Conservation (phyloP, 1,140 invertebrate genomes). For the Aphis craccivora region DNA sequence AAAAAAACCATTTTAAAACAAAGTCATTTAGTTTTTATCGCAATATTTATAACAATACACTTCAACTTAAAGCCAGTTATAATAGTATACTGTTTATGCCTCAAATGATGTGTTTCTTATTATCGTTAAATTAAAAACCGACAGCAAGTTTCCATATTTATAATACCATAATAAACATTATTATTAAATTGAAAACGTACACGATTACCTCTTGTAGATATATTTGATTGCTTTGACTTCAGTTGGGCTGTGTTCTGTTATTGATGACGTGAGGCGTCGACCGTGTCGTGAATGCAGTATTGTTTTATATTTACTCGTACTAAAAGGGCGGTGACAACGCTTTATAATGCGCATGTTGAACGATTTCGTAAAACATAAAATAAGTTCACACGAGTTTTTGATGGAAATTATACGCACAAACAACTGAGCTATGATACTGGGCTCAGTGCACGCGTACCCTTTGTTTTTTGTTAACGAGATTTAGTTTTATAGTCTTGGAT, state of each 20-base stretch:
- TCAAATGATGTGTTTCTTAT: not conserved
- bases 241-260: not conserved
- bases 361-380: not conserved
- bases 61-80: not conserved
- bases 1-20: not conserved
- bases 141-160: too few species aligned
- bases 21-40: not conserved
- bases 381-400: not conserved
- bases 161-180: too few species aligned
- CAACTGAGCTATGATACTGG: not conserved
- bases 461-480: too few species aligned
- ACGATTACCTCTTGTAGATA: not conserved
- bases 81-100: not conserved
- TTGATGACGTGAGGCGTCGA: not conserved
- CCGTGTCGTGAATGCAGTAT: not conserved
- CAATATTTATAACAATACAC: not conserved
- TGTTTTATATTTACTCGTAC: not conserved
- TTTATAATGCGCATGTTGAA: not conserved
- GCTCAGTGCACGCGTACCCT: too few species aligned
- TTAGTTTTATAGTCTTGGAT: too few species aligned
- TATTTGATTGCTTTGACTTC: not conserved
- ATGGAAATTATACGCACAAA: not conserved
- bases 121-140: not conserved
- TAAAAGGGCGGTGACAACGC: not conserved
- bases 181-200: too few species aligned